Conservation (phyloP, 1,140 invertebrate genomes). For the Phenacoccus solenopsis region DNA sequence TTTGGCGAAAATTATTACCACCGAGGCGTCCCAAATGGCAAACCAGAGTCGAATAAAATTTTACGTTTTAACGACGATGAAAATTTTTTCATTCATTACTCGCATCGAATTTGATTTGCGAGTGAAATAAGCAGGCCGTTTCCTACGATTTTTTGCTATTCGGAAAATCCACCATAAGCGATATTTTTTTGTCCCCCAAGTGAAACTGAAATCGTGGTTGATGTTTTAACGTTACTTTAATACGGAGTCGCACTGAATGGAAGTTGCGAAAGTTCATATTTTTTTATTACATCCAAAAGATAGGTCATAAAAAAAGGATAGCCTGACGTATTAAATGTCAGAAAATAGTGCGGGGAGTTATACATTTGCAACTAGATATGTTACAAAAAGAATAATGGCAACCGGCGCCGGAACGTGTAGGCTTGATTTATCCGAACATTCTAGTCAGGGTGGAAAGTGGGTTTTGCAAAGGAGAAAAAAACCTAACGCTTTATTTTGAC, state of each 20-base stretch:
- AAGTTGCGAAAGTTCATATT: neutral
- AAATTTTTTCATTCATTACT: neutral
- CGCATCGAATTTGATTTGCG: neutral
- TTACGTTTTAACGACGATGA: neutral
- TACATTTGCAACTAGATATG: neutral
- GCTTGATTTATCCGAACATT: neutral
- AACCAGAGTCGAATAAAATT: neutral
- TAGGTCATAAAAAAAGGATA: neutral
- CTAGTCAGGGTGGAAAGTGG: neutral
- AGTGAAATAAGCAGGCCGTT: neutral
- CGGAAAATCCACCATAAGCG: too few relatives aligned
- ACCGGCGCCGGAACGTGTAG: neutral
- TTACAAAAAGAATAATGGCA: conserved; percentile 11
- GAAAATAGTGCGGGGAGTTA: neutral
- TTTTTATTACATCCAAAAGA: conserved; percentile 15
- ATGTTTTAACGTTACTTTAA: neutral
- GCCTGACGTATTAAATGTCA: conserved; percentile 11
- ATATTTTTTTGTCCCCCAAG: too few relatives aligned
- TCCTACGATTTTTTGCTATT: neutral
- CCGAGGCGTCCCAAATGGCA: neutral
- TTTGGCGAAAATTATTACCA: neutral
- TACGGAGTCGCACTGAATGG: neutral
- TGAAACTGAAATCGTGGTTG: too few relatives aligned
- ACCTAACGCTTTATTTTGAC: conserved; percentile 8
- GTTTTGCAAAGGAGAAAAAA: neutral